phyloP scores from a whole-genome alignment of 2,113 vertebrate species.

The Bagarius yarrelli region DNA sequence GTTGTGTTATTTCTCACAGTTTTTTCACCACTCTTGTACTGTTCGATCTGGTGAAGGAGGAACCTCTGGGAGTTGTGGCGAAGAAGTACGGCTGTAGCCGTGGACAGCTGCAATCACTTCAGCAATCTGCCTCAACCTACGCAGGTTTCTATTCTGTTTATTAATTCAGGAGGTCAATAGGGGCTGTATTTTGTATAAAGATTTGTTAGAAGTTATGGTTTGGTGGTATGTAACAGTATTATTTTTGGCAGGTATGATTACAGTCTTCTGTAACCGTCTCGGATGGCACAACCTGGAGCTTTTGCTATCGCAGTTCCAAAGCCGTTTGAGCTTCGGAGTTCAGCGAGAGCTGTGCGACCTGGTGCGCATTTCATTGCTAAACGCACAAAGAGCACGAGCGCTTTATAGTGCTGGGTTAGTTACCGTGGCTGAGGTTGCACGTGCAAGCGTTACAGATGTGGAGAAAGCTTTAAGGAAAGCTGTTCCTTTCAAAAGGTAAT shows the following conservation, averaged over 20 bases:
- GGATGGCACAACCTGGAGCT: slow-evolving; percentile 97
- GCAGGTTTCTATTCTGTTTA: slow-evolving; percentile 72
- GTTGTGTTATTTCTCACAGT: slow-evolving; percentile 61
- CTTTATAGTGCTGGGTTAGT: slow-evolving; percentile 81
- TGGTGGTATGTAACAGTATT: neutral
- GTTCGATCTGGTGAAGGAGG: slow-evolving; percentile 89
- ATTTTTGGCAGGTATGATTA: slow-evolving; percentile 84
- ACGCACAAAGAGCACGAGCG: slow-evolving; percentile 82
- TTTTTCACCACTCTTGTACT: slow-evolving; percentile 96
- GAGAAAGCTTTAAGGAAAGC: slow-evolving; percentile 83
- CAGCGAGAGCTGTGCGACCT: slow-evolving; percentile 94
- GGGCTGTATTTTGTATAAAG: neutral
- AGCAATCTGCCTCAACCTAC: slow-evolving; percentile 93
- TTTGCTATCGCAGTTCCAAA: slow-evolving; percentile 96
- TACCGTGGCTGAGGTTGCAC: slow-evolving; percentile 89
- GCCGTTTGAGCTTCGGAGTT: slow-evolving; percentile 89
- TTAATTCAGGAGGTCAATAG: neutral
- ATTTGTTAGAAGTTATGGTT: neutral
- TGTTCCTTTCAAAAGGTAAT: slow-evolving; percentile 91
- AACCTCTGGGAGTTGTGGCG: slow-evolving; percentile 83
- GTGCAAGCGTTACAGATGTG: slow-evolving; percentile 74
- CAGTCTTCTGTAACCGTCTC: slow-evolving; percentile 88
- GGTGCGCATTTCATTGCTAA: slow-evolving; percentile 86
- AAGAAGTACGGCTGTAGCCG: slow-evolving; percentile 89
- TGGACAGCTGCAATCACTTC: slow-evolving; percentile 96